A percentile compares a stretch with the other conserved stretches of the same genome.
Conservation (phyloP, 2,797 vertebrate genomes). For the Coregonus ussuriensis region DNA sequence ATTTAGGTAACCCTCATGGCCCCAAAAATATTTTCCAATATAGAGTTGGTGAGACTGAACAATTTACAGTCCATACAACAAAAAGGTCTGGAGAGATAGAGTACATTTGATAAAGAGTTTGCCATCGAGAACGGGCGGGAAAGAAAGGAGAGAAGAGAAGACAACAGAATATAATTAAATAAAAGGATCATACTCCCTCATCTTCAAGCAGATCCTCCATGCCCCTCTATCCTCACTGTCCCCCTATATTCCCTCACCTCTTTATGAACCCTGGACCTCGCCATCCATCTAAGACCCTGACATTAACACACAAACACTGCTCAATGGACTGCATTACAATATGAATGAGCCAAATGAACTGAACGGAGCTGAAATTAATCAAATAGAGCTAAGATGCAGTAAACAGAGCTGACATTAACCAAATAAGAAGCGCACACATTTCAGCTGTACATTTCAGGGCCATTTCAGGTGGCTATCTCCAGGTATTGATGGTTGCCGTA, state of each 20-base stretch:
- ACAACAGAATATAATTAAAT: neutral
- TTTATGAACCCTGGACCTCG: constrained; percentile 70
- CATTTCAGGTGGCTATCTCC: constrained; percentile 50
- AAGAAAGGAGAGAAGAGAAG: neutral
- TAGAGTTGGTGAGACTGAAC: neutral
- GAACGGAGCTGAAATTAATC: constrained; percentile 61
- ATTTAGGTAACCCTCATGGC: neutral
- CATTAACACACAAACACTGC: constrained; percentile 68
- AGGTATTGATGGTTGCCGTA: neutral
- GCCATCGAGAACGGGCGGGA: neutral
- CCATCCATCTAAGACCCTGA: constrained; percentile 69
- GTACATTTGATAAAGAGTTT: neutral
- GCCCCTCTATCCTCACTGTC: constrained; percentile 22
- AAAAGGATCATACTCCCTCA: neutral
- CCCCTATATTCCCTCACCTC: constrained; percentile 68
- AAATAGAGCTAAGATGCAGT: constrained; percentile 21
- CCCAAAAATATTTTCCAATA: neutral
- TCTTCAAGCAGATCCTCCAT: neutral
- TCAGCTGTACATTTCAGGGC: neutral
- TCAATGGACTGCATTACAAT: constrained; percentile 74
- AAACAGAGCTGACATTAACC: constrained; percentile 1
- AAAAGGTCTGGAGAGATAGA: neutral
- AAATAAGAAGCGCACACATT: constrained; percentile 38
- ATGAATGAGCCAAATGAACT: constrained; percentile 68
- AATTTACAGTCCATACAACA: neutral